phyloP scores from a whole-genome alignment of 2,888 invertebrate genomes.

The Cephus pygmeus region DNA sequence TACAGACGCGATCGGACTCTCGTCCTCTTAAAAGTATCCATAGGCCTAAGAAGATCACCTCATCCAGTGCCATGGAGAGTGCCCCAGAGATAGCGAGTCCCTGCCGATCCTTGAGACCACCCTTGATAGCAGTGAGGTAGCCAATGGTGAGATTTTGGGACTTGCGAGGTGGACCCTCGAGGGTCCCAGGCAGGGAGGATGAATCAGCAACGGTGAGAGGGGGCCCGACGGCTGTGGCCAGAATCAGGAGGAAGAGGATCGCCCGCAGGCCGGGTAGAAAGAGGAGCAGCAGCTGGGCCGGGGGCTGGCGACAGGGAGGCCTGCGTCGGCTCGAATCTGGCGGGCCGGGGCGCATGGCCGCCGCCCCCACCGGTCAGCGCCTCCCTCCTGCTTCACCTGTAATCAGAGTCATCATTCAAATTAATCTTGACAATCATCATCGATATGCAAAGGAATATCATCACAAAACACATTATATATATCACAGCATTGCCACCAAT shows the following conservation, averaged over 20 bases:
- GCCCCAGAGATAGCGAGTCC: constrained; percentile 92
- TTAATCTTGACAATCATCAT: not conserved
- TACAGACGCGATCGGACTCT: not conserved
- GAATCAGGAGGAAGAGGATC: constrained; percentile 21
- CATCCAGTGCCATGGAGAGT: constrained; percentile 86
- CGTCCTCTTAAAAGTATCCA: not conserved
- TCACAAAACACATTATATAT: not conserved
- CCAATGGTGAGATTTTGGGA: constrained; percentile 78
- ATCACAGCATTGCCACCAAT: not conserved
- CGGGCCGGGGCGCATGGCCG: constrained; percentile 74
- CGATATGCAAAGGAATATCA: not conserved
- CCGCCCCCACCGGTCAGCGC: constrained; percentile 68
- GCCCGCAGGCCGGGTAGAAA: constrained; percentile 27
- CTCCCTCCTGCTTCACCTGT: constrained; percentile 62
- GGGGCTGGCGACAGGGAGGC: constrained; percentile 65
- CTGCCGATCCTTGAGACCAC: constrained; percentile 80
- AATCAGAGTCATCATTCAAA: not conserved
- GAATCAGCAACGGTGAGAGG: constrained; percentile 20
- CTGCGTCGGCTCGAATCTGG: constrained; percentile 68
- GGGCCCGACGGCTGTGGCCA: constrained; percentile 27
- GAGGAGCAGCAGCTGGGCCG: constrained; percentile 52
- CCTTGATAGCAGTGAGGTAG: constrained; percentile 86
- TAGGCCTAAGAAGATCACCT: constrained; percentile 68
- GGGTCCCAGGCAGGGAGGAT: constrained; percentile 23
- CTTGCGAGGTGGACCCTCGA: constrained; percentile 34